phyloP scores from a whole-genome alignment of 2,797 vertebrate species.

The Lagocephalus sceleratus region DNA sequence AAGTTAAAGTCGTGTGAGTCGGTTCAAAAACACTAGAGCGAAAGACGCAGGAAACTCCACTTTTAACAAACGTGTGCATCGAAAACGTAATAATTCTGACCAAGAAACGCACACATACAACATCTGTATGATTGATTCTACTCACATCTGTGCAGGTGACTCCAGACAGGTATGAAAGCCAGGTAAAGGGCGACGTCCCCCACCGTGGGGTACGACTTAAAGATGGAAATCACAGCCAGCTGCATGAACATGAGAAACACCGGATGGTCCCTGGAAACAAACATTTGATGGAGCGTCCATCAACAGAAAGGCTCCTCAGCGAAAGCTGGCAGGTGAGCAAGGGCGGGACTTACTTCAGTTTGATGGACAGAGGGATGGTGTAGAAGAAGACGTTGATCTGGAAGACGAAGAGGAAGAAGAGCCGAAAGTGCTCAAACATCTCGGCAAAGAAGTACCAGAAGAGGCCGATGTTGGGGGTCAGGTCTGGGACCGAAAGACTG shows the following conservation, averaged over 20 bases:
- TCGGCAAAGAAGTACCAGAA: slow-evolving; percentile 99
- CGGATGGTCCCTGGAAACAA: slow-evolving; percentile 86
- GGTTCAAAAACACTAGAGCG: no score
- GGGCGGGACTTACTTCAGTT: slow-evolving; percentile 85
- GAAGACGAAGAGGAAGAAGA: slow-evolving; percentile 98
- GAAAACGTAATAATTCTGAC: no score
- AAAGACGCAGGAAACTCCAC: no score
- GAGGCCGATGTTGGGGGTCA: slow-evolving; percentile 97
- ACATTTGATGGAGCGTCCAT: neutral
- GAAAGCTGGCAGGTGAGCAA: neutral
- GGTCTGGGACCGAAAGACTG: slow-evolving; percentile 94
- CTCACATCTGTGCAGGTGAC: slow-evolving; percentile 95
- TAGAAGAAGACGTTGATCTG: slow-evolving; percentile 99
- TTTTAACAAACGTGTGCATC: no score
- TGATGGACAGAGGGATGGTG: slow-evolving; percentile 92
- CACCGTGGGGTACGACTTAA: slow-evolving; percentile 96
- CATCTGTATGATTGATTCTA: slow-evolving; percentile 7
- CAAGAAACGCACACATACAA: no score
- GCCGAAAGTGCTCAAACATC: slow-evolving; percentile 98
- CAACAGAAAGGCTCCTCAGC: no score
- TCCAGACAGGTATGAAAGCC: slow-evolving; percentile 95
- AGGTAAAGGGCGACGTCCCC: slow-evolving; percentile 93
- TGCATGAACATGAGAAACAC: slow-evolving; percentile 97
- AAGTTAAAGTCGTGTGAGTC: no score
- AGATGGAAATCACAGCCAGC: slow-evolving; percentile 93